Conservation (phyloP, 2,888 invertebrate species). For the Meiosimyza decipiens region DNA sequence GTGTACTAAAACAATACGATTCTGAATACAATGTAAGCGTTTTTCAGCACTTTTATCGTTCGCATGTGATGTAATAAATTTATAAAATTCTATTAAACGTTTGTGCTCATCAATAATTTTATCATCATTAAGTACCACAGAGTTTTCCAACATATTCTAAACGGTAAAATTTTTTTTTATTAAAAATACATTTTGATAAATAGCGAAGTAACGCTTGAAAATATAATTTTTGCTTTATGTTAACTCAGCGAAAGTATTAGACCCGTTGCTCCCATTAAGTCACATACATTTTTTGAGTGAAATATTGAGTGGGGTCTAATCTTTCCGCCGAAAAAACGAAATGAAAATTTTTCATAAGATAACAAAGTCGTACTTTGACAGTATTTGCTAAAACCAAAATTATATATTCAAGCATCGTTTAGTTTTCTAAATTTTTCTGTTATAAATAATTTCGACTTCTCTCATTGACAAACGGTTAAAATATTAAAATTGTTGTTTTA, state of each 20-base stretch:
- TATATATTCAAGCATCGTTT: too few relatives aligned
- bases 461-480: too few relatives aligned
- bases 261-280: too few relatives aligned
- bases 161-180: constrained; percentile 19
- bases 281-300: too few relatives aligned
- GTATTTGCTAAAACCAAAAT: too few relatives aligned
- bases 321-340: too few relatives aligned
- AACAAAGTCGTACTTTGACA: too few relatives aligned
- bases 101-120: constrained; percentile 50
- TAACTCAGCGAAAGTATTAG: too few relatives aligned
- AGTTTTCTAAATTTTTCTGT: too few relatives aligned
- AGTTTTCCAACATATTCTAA: constrained; percentile 53
- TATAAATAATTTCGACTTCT: too few relatives aligned
- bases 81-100: constrained; percentile 59
- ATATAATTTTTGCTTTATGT: neutral
- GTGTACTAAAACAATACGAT: constrained; percentile 52
- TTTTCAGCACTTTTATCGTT: constrained; percentile 44
- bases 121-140: constrained; percentile 39
- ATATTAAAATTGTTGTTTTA: neutral
- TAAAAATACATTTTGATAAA: neutral
- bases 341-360: too few relatives aligned
- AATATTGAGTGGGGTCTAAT: too few relatives aligned
- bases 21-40: constrained; percentile 53
- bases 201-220: neutral
- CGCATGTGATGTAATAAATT: constrained; percentile 53